These are phyloP conservation scores for Hedya salicella DNA, from an alignment of 2,888 invertebrate species.

Conservation along the genomic window DNA sequence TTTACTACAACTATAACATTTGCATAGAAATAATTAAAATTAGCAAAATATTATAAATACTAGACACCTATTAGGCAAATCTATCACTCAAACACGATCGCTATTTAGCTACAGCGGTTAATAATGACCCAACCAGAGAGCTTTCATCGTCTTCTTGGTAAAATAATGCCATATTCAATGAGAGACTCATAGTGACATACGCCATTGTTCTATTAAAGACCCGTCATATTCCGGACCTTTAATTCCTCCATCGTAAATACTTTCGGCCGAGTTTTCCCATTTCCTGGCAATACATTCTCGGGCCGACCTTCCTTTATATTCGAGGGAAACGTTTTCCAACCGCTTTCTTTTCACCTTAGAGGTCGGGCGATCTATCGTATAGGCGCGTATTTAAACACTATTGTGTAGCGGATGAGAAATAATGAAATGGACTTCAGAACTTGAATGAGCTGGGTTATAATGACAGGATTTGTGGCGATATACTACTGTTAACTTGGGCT, in stretches of 20 bases:
- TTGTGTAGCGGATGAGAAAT: constrained; percentile 15
- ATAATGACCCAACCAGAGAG: constrained; percentile 5
- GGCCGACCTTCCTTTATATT: constrained; percentile 38
- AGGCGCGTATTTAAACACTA: constrained; percentile 29
- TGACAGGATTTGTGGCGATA: background rate
- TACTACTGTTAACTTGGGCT: too few relatives aligned
- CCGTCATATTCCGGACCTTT: constrained; percentile 27
- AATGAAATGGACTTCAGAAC: constrained; percentile 7
- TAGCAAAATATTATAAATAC: background rate
- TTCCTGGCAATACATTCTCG: constrained; percentile 40
- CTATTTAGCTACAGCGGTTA: constrained; percentile 5
- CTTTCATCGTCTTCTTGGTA: background rate
- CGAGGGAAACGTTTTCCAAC: constrained; percentile 38
- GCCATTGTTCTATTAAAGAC: constrained; percentile 6
- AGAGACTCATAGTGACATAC: background rate
- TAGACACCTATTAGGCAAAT: background rate
- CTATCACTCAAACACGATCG: background rate
- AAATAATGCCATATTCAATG: background rate
- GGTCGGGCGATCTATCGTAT: constrained; percentile 30
- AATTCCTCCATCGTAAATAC: constrained; percentile 40
- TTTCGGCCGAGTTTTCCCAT: constrained; percentile 39
- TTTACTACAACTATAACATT: too few relatives aligned
- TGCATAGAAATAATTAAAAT: too few relatives aligned
- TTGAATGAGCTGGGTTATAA: background rate
- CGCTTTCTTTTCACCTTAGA: constrained; percentile 34